Conservation (phyloP, 2,888 invertebrate species). For the Nasonovia ribisnigri region DNA sequence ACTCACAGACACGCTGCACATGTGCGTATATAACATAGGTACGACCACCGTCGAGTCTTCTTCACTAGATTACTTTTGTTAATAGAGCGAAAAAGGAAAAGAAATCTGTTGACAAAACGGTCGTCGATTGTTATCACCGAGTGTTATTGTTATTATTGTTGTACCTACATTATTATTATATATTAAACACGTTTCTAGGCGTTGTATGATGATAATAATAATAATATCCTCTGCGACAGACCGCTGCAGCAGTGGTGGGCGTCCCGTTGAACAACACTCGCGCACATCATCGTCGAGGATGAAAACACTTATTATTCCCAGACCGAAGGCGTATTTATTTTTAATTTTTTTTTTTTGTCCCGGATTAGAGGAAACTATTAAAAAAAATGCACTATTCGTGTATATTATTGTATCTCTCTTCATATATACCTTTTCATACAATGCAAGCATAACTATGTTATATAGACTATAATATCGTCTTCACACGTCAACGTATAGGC, state of each 20-base stretch:
- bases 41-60: background rate
- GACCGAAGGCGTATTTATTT: background rate
- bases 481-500: background rate
- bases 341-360: background rate
- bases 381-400: background rate
- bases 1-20: background rate
- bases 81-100: background rate
- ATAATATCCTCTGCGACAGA: background rate
- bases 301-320: background rate
- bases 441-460: background rate
- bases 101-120: background rate
- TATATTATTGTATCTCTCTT: slow-evolving; percentile 3
- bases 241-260: background rate
- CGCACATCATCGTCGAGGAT: background rate
- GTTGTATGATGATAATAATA: background rate
- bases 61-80: background rate
- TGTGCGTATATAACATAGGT: too few relatives aligned
- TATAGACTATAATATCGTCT: background rate
- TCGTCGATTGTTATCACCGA: background rate
- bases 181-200: background rate
- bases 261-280: background rate
- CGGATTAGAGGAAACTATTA: background rate
- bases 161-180: background rate
- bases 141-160: background rate
- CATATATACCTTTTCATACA: background rate